Conservation (phyloP, 2,888 invertebrate species). For the Tubulanus polymorphus region DNA sequence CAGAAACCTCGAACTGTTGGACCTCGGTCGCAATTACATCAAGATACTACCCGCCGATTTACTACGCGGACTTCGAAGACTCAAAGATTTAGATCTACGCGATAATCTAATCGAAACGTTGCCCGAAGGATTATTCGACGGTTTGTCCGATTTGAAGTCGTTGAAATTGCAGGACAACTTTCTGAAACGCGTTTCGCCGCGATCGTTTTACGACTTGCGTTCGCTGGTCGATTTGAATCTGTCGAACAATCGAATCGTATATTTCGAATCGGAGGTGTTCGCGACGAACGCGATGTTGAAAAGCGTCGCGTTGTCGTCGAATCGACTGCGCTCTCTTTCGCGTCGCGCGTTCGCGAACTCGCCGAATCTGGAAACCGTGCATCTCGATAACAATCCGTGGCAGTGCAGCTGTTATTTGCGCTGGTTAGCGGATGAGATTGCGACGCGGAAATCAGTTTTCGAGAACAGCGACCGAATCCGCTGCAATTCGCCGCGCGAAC, state of each 20-base stretch:
- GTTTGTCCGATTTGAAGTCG: slow-evolving; percentile 15
- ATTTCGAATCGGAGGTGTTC: slow-evolving; percentile 14
- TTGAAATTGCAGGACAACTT: slow-evolving; percentile 22
- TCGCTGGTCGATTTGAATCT: slow-evolving; percentile 17
- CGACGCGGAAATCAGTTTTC: slow-evolving; percentile 12
- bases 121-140: slow-evolving; percentile 14
- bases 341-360: slow-evolving; percentile 2
- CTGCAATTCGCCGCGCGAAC: slow-evolving; percentile 23
- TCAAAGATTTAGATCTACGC: slow-evolving; percentile 26
- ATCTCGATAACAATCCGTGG: slow-evolving; percentile 27
- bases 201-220: slow-evolving; percentile 15
- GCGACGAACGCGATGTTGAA: slow-evolving; percentile 14
- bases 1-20: slow-evolving; percentile 19
- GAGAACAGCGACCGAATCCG: slow-evolving; percentile 13
- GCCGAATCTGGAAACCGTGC: slow-evolving; percentile 12
- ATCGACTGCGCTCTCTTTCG: slow-evolving; percentile 7
- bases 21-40: slow-evolving; percentile 25
- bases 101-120: slow-evolving; percentile 24
- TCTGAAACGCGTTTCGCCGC: slow-evolving; percentile 6
- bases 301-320: neutral
- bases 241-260: slow-evolving; percentile 19
- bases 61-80: slow-evolving; percentile 20
- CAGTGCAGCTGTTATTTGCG: slow-evolving; percentile 37
- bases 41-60: slow-evolving; percentile 20
- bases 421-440: slow-evolving; percentile 18